A percentile compares a stretch with the other conserved stretches of the same genome.
phyloP scores from a whole-genome alignment of 2,888 invertebrate species.

The Cremastinae sp. region DNA sequence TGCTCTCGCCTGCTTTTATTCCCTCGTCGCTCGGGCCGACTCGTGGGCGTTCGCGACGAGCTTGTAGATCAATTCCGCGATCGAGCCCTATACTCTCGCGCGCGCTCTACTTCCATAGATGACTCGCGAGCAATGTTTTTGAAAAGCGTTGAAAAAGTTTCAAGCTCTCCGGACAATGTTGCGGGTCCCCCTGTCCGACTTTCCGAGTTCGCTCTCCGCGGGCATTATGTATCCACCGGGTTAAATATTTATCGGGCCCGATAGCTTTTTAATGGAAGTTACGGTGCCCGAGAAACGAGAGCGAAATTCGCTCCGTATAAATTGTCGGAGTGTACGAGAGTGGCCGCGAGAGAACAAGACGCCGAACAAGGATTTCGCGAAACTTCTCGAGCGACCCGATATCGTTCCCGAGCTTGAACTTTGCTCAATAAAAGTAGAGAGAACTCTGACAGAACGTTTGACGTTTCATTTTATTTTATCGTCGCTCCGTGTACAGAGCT shows the following conservation, averaged over 20 bases:
- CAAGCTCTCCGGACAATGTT: too few relatives aligned
- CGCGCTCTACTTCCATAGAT: not conserved
- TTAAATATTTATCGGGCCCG: too few relatives aligned
- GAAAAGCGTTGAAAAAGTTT: too few relatives aligned
- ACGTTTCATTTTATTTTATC: constrained; percentile 29
- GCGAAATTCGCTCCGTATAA: not conserved
- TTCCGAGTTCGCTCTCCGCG: too few relatives aligned
- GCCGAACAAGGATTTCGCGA: constrained; percentile 11
- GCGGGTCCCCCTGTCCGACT: too few relatives aligned
- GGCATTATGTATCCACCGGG: too few relatives aligned
- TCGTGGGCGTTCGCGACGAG: constrained; percentile 42
- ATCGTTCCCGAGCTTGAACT: constrained; percentile 3
- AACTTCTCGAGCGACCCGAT: not conserved
- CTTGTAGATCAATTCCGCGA: constrained; percentile 27
- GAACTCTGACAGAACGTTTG: constrained; percentile 54
- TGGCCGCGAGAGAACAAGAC: constrained; percentile 9
- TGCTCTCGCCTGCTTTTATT: constrained; percentile 32
- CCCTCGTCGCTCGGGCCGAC: not conserved
- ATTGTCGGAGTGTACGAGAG: constrained; percentile 11
- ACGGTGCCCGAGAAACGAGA: too few relatives aligned
- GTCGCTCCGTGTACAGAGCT: not conserved
- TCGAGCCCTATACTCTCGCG: not conserved
- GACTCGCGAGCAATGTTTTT: not conserved
- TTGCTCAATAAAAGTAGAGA: constrained; percentile 47
- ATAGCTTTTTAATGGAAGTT: too few relatives aligned